Evolutionary conservation across 2,113 vertebrate species (phyloP), one percentile per base, ranked within the genome.

Genomic region (Grammomys surdaster): DNA sequence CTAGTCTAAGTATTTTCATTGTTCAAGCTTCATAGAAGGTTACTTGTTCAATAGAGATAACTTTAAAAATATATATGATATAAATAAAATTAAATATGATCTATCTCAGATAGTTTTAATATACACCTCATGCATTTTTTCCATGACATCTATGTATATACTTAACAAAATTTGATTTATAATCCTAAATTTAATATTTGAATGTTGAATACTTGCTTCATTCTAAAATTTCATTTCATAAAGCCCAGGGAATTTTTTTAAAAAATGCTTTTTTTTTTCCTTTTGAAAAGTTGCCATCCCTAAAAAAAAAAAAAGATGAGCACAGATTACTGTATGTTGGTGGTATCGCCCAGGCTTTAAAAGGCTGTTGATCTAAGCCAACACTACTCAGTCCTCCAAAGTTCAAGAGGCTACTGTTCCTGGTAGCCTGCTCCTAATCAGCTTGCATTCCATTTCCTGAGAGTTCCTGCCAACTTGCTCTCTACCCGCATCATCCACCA

Each of bases 221-320:
- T 7, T n/a, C 65, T 58, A 72, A 3, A 82, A 72, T 80, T 95
- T 85, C 11, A 7, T 63, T 88, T 70, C 81, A 89, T 92, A 33
- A 84, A 88, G 67, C 54, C 54, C 67, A 70, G 2, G 31, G 20
- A 86, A 88, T 11, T 93, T 97, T 69, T 56, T 56, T 43, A 82
- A 88, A 77, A 96, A 93, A 88, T 9, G n/a, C 16, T 3, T 40
- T 69, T 63, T 33, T 89, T 89, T 63, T 89, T 88, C 31, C 91
- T 95, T 75, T 90, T 97, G 85, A 96, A 96, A 81, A 95, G 87
- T 65, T 95, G 76, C 46, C 93, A 67, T n/a, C 84, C 84, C 88
- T 90, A 75, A 82, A 93, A 65, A 82, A 76, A 93, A 82, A 88
- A 77, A 96, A 88, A 96, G 96, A 92, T 80, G 80, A 97, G 88